A percentile compares a stretch with the other conserved stretches of the same genome.
These are phyloP conservation scores for Rhizomys pruinosus DNA, from an alignment of 2,113 vertebrate species.

Conservation along the genomic window DNA sequence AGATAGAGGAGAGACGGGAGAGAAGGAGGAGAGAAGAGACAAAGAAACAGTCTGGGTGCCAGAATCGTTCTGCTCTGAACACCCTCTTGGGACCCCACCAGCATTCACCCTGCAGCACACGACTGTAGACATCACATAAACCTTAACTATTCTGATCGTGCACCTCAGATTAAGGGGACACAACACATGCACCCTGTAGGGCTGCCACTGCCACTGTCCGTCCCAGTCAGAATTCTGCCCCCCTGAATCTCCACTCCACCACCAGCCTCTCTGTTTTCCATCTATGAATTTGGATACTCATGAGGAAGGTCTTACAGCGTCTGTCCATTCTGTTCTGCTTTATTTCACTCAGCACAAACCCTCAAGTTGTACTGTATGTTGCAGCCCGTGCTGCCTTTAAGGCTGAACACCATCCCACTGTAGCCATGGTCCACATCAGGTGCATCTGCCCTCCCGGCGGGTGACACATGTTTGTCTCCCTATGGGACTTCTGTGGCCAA, in stretches of 20 bases:
- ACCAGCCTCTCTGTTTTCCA: not conserved
- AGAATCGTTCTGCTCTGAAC: not conserved
- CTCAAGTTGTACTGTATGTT: rapidly evolving
- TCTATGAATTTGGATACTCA: rapidly evolving
- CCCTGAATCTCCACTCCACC: rapidly evolving
- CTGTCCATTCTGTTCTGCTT: not conserved
- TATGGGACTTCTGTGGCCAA: rapidly evolving
- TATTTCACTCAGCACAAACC: not conserved
- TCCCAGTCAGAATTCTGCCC: rapidly evolving
- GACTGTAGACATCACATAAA: not conserved
- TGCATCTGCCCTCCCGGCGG: rapidly evolving
- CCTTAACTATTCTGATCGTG: rapidly evolving
- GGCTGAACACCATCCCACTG: rapidly evolving
- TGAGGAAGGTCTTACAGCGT: rapidly evolving
- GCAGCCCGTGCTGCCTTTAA: too few species aligned
- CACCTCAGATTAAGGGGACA: not conserved
- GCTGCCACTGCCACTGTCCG: rapidly evolving
- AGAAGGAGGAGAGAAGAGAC: too few species aligned
- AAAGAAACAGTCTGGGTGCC: not conserved
- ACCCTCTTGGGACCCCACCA: not conserved
- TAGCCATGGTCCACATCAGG: rapidly evolving
- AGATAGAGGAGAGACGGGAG: too few species aligned
- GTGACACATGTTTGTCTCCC: rapidly evolving
- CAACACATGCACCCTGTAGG: rapidly evolving
- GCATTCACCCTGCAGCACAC: not conserved